Base-by-base conservation (phyloP, 2,113 vertebrate species). In the Varanus salvator region DNA sequence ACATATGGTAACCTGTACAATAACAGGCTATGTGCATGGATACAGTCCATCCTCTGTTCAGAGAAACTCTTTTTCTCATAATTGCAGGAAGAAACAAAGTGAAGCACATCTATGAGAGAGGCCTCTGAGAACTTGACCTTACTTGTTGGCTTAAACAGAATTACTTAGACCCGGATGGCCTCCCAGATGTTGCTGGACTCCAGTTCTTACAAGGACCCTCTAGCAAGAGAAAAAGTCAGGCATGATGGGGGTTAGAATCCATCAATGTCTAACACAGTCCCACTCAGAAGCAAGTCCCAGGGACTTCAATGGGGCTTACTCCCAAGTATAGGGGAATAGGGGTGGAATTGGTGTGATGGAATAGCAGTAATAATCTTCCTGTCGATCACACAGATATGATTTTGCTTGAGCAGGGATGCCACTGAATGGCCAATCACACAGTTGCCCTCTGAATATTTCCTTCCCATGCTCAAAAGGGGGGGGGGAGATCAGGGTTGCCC, bases 21-120 rank as follows among this genome's bases (percentile, higher is more conserved):
- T 71, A n/a, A 86, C 23, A 82, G 38, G 54, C 90, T 84, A 29
- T 86, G 84, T 89, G 66, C 66, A 83, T 76, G 76, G 50, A 25
- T 9, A 50, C 15, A 21, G 48, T 38, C 82, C 69, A 8, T 29
- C 44, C 8, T 44, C 34, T 38, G 71, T 76, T 48, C 83, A 64
- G 64, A 89, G 68, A 87, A 29, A 77, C 88, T 81, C 57, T 44
- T 17, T 88, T 80, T 12, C 54, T 1, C 68, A 50, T 84, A 88
- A 84, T 64, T 78, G 31, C 64, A 74, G 82, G 23, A 85, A 60
- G 83, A 91, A 80, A 84, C 25, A 80, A 72, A 91, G 34, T 44
- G 25, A 77, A 87, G 52, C 25, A 64, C 34, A 4, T 87, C 82
- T 64, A 89, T 88, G 66, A 38, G 69, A 80, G 81, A 72, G 1